Evolutionary conservation across 2,113 vertebrate genomes (phyloP).

Genomic region (Muntiacus reevesi): DNA sequence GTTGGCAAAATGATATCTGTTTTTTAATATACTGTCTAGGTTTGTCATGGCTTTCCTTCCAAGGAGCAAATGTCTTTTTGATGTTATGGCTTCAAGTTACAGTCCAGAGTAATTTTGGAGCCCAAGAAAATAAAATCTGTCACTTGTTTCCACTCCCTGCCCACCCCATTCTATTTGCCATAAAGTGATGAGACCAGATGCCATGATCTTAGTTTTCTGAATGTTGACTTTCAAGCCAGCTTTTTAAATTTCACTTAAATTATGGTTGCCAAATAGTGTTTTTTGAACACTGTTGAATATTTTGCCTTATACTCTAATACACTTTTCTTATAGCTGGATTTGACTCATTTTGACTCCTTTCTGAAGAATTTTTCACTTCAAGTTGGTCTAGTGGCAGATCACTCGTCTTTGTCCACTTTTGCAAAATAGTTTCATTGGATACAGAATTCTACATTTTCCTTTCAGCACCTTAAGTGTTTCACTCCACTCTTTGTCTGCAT

Average conservation of each 20-base stretch:
- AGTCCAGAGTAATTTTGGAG: background rate
- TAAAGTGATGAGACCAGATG: background rate
- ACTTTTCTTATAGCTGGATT: background rate
- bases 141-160: background rate
- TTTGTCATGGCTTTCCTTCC: background rate
- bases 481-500: background rate
- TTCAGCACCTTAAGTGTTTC: background rate
- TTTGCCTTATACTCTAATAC: background rate
- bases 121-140: background rate
- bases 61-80: background rate
- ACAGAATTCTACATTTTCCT: background rate
- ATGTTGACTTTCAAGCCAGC: background rate
- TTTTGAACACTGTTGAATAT: background rate
- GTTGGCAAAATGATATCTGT: background rate
- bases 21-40: background rate
- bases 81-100: background rate
- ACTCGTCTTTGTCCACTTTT: background rate
- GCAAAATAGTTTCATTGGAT: background rate
- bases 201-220: background rate
- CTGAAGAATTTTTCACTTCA: background rate
- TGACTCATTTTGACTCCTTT: background rate
- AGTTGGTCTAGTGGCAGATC: background rate
- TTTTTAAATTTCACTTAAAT: background rate
- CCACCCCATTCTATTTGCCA: background rate
- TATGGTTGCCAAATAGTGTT: background rate